These are phyloP conservation scores for Leptobrachium ailaonicum DNA, from an alignment of 2,113 vertebrate genomes.

Conservation along the genomic window DNA sequence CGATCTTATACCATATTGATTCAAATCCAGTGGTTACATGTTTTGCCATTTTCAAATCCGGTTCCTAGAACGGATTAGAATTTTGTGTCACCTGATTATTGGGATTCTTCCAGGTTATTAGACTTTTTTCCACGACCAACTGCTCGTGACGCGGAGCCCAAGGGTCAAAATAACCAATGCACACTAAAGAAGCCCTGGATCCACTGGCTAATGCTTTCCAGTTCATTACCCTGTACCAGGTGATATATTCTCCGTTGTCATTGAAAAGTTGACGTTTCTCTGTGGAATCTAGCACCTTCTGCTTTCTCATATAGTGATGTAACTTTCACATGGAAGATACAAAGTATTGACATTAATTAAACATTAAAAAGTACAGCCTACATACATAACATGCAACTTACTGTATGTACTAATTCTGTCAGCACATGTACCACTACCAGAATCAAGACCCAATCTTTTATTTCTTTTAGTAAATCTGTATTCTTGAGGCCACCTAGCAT, in stretches of 20 bases:
- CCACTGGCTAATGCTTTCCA: not conserved
- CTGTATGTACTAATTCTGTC: too few species aligned
- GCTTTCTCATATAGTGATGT: not conserved
- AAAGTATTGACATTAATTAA: too few species aligned
- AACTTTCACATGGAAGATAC: not conserved
- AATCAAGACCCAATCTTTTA: too few species aligned
- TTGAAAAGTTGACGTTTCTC: not conserved
- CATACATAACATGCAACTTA: too few species aligned
- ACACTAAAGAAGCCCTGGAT: not conserved
- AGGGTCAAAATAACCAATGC: not conserved
- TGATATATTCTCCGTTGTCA: not conserved
- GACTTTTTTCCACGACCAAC: not conserved
- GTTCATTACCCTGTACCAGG: not conserved
- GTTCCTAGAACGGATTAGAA: not conserved
- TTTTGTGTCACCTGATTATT: not conserved
- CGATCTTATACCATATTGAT: too few species aligned
- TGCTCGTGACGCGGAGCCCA: not conserved
- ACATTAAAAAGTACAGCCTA: too few species aligned
- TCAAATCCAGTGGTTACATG: too few species aligned
- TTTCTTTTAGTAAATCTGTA: too few species aligned
- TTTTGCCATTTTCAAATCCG: too few species aligned
- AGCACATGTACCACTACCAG: too few species aligned
- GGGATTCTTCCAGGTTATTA: not conserved
- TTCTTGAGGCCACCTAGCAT: too few species aligned
- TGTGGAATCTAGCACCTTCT: not conserved